phyloP scores from a whole-genome alignment of 2,113 vertebrate genomes.

The Lophura nycthemera region DNA sequence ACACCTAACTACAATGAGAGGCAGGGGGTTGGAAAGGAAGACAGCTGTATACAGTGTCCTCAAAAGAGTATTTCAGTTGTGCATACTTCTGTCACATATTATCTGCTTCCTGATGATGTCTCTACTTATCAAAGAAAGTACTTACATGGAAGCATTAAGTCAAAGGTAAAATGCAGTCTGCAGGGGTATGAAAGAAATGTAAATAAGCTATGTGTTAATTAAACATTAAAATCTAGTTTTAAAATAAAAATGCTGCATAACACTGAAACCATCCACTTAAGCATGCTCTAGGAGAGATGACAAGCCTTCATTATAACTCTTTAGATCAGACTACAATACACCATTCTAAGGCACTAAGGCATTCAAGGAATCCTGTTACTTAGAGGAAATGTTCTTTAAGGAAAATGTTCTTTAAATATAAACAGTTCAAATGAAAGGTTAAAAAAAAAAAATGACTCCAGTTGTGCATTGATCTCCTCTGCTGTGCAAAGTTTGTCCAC shows the following conservation, averaged over 20 bases:
- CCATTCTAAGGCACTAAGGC: neutral
- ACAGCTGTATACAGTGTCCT: fast-evolving
- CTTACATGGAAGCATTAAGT: neutral
- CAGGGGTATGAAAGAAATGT: neutral
- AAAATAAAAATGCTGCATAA: neutral
- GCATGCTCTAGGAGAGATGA: neutral
- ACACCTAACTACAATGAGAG: neutral
- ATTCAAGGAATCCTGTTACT: neutral
- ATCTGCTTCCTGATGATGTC: neutral
- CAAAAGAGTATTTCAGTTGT: neutral
- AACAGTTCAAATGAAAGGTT: neutral
- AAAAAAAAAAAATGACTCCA: neutral
- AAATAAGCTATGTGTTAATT: neutral
- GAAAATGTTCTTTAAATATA: neutral
- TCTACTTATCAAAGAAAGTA: neutral
- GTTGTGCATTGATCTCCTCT: fast-evolving
- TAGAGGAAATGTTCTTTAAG: neutral
- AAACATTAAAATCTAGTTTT: neutral
- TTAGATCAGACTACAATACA: neutral
- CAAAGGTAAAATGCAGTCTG: neutral
- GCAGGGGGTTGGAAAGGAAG: neutral
- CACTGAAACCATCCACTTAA: neutral
- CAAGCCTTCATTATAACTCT: neutral
- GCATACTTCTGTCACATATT: neutral
- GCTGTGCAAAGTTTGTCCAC: neutral